These are phyloP conservation scores for Acanthurus lineatus DNA, from an alignment of 2,797 vertebrate genomes.

Conservation along the genomic window DNA sequence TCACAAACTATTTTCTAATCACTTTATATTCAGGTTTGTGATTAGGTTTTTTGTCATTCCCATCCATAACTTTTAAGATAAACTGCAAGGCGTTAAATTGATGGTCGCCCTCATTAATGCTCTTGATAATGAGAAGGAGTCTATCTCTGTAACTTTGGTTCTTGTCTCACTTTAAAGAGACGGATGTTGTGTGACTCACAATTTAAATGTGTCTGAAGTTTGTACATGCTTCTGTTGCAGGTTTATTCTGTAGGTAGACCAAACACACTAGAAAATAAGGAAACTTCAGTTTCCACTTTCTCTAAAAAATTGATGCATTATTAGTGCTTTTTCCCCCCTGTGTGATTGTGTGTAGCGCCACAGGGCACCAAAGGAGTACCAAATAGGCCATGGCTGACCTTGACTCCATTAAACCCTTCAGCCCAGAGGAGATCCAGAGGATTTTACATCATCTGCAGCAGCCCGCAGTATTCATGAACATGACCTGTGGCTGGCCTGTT, in stretches of 20 bases:
- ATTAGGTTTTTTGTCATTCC: not conserved
- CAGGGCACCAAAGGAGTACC: too few relatives aligned
- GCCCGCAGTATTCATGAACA: constrained; percentile 91
- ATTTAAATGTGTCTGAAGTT: not conserved
- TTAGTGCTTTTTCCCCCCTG: too few relatives aligned
- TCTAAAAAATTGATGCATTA: not conserved
- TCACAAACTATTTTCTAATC: not conserved
- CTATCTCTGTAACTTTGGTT: too few relatives aligned
- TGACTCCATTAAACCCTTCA: constrained; percentile 86
- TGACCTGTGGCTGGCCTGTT: constrained; percentile 91
- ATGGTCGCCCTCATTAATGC: not conserved
- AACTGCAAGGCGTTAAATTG: not conserved
- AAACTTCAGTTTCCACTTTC: not conserved
- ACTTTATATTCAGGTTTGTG: not conserved
- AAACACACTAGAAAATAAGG: not conserved
- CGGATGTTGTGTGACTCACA: not conserved
- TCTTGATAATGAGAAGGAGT: too few relatives aligned
- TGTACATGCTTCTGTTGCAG: not conserved
- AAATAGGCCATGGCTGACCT: constrained; percentile 69
- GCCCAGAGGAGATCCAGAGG: constrained; percentile 85
- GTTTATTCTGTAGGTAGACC: not conserved
- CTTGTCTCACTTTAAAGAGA: not conserved
- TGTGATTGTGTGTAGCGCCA: not conserved
- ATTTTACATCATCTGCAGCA: constrained; percentile 88
- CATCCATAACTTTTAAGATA: not conserved